Conservation (phyloP, 2,113 vertebrate genomes). For the Ceyx cyanopectus region DNA sequence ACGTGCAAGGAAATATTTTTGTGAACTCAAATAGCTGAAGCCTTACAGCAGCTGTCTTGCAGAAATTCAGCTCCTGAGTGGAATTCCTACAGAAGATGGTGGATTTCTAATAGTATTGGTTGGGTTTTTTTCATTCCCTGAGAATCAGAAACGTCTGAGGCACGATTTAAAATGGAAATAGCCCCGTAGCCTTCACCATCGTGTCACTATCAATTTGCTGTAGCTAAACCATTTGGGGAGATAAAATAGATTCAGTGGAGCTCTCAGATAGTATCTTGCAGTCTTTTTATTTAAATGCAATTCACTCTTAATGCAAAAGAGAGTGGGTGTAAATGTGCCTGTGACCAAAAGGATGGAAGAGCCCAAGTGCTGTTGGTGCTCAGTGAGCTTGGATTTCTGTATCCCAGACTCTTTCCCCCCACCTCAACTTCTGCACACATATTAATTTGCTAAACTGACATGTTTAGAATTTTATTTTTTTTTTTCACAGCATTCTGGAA, state of each 20-base stretch:
- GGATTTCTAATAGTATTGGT: background rate
- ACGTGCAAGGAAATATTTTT: background rate
- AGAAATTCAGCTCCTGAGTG: background rate
- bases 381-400: background rate
- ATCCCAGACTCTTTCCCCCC: rapidly evolving
- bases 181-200: background rate
- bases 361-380: background rate
- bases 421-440: background rate
- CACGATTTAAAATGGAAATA: slow-evolving; percentile 21
- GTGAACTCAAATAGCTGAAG: background rate
- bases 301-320: background rate
- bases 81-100: background rate
- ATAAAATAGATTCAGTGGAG: slow-evolving; percentile 4
- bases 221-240: background rate
- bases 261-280: background rate
- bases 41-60: background rate
- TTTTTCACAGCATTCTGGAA: background rate
- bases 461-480: background rate
- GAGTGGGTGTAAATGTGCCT: background rate
- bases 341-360: background rate
- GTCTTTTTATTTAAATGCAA: background rate
- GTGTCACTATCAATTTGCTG: background rate
- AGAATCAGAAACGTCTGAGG: background rate
- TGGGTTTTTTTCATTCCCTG: background rate
- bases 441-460: background rate